Evolutionary conservation across 2,888 invertebrate species (phyloP), one percentile per base, ranked within the genome.

Genomic region (Embidobia sp.): DNA sequence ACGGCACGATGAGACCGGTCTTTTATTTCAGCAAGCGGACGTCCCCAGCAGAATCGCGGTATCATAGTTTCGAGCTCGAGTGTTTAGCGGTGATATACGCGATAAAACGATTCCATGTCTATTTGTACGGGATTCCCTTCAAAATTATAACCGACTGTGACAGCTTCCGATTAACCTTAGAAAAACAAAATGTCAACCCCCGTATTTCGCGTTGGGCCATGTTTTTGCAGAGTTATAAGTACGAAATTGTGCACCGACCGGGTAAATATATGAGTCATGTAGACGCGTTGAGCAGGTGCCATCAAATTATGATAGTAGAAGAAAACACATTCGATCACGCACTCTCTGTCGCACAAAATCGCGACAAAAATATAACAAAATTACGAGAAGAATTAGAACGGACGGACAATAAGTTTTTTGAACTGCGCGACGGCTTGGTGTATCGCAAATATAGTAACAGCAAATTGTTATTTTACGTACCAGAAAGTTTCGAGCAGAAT

Each of bases 1-100:
- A 76, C 13, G 42, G 51, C 1, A 8, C 16, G 3, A 19, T 77
- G 26, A 33, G 83, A 18, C 84, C 83, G 0, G 63, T 86, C 0
- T 84, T 80, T 42, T 85, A 83, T 61, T 85, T 83, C 74, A 83
- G 84, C 42, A 75, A 81, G 31, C 64, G 81, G 18, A 84, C 85
- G 0, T 82, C 79, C 3, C 75, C 73, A 1, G 22, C 37, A 0
- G 85, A 85, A 67, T 49, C 83, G 1, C 81, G 77, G 42, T 85
- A 83, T 49, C 81, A 85, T 61, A 85, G 83, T 74, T 87, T 79
- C 57, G 85, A 86, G 46, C 53, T 64, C 8, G 40, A 40, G 8
- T 40, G 79, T 11, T 42, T 83, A 8, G 79, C 75, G 0, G 59
- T 51, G 1, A 40, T 81, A 7, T 51, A 78, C n/a, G 78, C 83